Base-by-base conservation (phyloP, 1,140 invertebrate genomes). In the Penaeus indicus region DNA sequence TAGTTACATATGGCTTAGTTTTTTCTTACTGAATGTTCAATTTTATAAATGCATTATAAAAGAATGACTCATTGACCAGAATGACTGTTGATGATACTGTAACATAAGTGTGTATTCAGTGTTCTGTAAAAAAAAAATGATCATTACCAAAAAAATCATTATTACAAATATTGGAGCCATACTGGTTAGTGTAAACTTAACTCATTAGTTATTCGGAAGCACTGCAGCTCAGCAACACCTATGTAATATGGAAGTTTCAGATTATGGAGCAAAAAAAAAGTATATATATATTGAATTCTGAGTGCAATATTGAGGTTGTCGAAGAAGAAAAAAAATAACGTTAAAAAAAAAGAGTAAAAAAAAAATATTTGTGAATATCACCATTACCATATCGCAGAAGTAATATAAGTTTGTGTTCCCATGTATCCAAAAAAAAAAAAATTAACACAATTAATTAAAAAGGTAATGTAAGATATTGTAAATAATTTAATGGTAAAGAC, bases 401-500 rank as follows among this genome's bases (percentile, higher is more conserved):
- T 79, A 88, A 69, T 88, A 88, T 77, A 63, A 64, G 67, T 88
- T 83, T 88, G 83, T 83, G 86, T 84, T 88, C 64, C 77, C 64
- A 61, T 88, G 86, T 88, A 88, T 88, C 81, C 86, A 88, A 81
- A 69, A 81, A 82, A 83, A 82, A 83, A 25, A 32, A 63, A 62
- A 63, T 69, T 61, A 82, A 75, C 69, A 75, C 25, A 62, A 82
- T 61, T 32, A 86, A 88, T 62, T 77, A 22, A 84, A 84, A 84
- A 32, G 82, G 32, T 62, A 72, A 84, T 88, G 86, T 88, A 88
- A 88, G 80, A 88, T 88, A 88, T 82, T 88, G 86, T 88, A 88
- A 64, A 88, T 88, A 88, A 62, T 86, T 77, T 83, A 88, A 61
- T 86, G 77, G 86, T 88, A 88, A 88, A 88, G 81, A 88, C 86